phyloP scores from a whole-genome alignment of 2,888 invertebrate species.

The Diogma glabrata region DNA sequence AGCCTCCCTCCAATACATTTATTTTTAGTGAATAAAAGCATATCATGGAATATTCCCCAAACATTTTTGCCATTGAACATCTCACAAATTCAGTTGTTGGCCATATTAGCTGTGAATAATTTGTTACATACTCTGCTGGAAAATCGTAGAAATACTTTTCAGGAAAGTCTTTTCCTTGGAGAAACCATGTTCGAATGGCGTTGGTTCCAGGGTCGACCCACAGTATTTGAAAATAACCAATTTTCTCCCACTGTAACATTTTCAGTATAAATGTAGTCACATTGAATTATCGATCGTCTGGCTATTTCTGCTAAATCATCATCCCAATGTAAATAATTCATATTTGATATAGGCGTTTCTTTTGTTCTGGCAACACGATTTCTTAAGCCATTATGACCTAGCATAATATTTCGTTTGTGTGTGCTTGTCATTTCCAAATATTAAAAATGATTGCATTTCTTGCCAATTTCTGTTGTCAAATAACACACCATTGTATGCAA shows the following conservation, averaged over 20 bases:
- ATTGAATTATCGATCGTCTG: constrained; percentile 15
- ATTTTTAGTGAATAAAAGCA: constrained; percentile 12
- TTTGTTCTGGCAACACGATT: constrained; percentile 20
- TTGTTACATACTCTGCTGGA: too few relatives aligned
- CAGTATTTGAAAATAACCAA: too few relatives aligned
- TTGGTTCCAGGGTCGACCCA: too few relatives aligned
- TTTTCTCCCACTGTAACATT: too few relatives aligned
- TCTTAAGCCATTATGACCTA: constrained; percentile 23
- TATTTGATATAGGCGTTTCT: constrained; percentile 20
- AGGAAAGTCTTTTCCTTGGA: too few relatives aligned
- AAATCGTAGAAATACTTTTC: too few relatives aligned
- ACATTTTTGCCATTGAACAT: constrained; percentile 21
- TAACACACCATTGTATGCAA: too few relatives aligned
- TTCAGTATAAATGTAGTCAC: too few relatives aligned
- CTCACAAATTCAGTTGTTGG: constrained; percentile 22
- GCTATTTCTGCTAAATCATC: constrained; percentile 19
- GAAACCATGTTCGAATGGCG: too few relatives aligned
- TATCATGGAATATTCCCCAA: constrained; percentile 19
- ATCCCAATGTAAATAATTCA: constrained; percentile 24
- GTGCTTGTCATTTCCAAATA: background rate
- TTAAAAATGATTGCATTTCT: background rate
- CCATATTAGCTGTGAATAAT: constrained; percentile 23
- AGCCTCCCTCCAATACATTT: constrained; percentile 4
- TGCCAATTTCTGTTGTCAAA: too few relatives aligned
- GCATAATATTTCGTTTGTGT: background rate